Evolutionary conservation across 2,113 vertebrate species (phyloP).

Genomic region (Bolborhynchus lineola): DNA sequence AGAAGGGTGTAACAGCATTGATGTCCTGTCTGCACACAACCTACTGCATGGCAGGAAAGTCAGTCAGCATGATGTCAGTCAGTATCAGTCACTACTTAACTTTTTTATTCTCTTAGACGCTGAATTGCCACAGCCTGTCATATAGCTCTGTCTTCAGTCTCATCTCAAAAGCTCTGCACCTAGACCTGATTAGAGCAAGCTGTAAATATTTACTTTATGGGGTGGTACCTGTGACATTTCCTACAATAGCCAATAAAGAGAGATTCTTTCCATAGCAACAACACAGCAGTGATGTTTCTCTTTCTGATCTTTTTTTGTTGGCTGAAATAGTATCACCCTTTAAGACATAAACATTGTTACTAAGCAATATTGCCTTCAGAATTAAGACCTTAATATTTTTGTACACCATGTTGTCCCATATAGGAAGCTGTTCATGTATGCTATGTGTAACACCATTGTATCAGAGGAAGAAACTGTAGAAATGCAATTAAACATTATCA

Average conservation of each 20-base stretch:
- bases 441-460: neutral
- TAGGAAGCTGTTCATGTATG: neutral
- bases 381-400: neutral
- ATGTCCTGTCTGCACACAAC: neutral
- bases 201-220: neutral
- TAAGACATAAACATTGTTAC: neutral
- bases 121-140: neutral
- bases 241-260: neutral
- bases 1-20: neutral
- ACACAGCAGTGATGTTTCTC: neutral
- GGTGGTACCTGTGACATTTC: neutral
- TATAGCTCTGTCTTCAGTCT: neutral
- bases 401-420: neutral
- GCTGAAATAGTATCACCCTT: neutral
- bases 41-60: neutral
- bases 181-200: neutral
- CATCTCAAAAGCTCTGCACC: rapidly evolving
- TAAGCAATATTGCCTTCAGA: neutral
- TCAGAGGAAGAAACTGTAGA: neutral
- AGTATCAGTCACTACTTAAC: neutral
- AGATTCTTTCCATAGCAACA: neutral
- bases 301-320: neutral
- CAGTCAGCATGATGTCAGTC: rapidly evolving
- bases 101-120: neutral
- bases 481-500: neutral